Evolutionary conservation across 1,140 invertebrate genomes (phyloP), one percentile per base, ranked within the genome.

Genomic region (Drosophila navojoa): DNA sequence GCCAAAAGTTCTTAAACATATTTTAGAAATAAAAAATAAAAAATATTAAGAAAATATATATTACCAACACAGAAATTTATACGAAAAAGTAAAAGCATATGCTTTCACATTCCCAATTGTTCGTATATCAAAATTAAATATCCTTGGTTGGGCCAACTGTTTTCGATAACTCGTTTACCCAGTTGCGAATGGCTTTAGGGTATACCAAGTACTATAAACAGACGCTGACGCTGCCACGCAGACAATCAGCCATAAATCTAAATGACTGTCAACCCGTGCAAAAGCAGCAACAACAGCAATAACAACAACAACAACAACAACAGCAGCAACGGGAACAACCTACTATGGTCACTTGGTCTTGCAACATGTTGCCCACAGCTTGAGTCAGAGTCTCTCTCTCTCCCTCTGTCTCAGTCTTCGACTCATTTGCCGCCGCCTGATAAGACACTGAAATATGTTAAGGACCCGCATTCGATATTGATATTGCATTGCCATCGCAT

Each of bases 211-310:
- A 58, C 77, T 85, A 77, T 86, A 85, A 86, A 86, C 76, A 84
- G 73, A 78, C 81, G 74, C 77, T 76, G 78, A 44, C 42, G 63
- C 69, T 76, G 77, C 60, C 74, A 68, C 60, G 69, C 82, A 80
- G 85, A 89, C 84, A 89, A 89, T 89, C 84, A 90, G 86, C 85
- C 86, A 90, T 90, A 90, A 90, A 90, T 90, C 85, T 90, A 90
- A 90, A 90, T 90, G 85, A 90, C 85, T 90, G 85, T 90, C 85
- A 90, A 87, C 84, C 84, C 69, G 81, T 55, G 71, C 80, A 73
- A 66, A 45, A 50, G 38, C 52, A 49, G 29, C 40, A 45, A 11
- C 22, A 44, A 57, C 40, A 22, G 27, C 27, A 15, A 52, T 60
- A 42, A n/a, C 40, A 5, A 66, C 76, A 73, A 66, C 44, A 40